These are phyloP conservation scores for Theropithecus gelada DNA, from an alignment of 2,113 vertebrate species.

Conservation along the genomic window DNA sequence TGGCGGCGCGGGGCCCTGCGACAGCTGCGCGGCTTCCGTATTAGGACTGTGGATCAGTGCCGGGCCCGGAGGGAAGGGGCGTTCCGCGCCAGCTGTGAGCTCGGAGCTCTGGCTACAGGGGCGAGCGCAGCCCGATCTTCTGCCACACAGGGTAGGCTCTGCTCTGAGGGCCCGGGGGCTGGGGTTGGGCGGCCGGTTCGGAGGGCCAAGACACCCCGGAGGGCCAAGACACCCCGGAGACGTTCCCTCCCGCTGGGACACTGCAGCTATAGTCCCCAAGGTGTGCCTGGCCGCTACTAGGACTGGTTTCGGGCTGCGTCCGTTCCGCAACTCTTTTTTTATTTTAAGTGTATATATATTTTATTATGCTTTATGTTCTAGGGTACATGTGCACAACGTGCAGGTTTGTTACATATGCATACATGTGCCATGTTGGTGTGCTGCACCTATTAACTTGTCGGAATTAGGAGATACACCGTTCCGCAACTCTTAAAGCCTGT, in stretches of 20 bases:
- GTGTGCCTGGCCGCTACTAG: background rate
- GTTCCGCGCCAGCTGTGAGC: background rate
- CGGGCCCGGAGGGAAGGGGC: accelerated
- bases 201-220: background rate
- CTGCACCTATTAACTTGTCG: too few relatives aligned
- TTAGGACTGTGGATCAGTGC: slow-evolving; percentile 91
- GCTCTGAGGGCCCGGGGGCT: background rate
- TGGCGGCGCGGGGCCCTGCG: slow-evolving; percentile 92
- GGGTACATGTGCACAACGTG: too few relatives aligned
- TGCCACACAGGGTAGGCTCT: background rate
- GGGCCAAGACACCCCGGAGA: background rate
- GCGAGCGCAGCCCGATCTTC: background rate
- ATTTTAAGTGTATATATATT: too few relatives aligned
- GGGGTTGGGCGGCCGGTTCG: background rate
- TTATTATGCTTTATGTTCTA: too few relatives aligned
- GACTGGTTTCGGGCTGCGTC: background rate
- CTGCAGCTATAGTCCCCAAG: background rate
- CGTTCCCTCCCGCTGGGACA: background rate
- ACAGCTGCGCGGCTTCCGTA: slow-evolving; percentile 89
- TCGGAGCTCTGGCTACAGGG: accelerated
- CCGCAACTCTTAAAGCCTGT: too few relatives aligned
- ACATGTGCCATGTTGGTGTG: too few relatives aligned
- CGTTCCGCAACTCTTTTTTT: background rate
- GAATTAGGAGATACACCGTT: too few relatives aligned
- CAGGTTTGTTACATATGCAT: too few relatives aligned